Evolutionary conservation across 1,140 invertebrate species (phyloP).

Genomic region (Orchesella cincta): DNA sequence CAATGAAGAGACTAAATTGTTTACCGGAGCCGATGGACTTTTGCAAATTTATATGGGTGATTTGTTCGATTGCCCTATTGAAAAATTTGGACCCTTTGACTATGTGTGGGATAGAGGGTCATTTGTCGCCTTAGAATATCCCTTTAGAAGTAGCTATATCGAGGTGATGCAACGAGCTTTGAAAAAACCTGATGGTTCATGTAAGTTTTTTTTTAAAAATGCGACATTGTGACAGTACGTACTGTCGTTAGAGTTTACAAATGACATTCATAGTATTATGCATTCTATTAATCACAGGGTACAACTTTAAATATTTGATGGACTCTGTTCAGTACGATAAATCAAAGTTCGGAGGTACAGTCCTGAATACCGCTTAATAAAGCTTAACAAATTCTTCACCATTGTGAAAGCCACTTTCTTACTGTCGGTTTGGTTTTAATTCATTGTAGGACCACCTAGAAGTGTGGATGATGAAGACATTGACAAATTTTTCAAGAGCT

Average conservation of each 20-base stretch:
- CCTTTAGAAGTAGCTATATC: not conserved
- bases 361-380: too few species aligned
- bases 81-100: conserved; percentile 39
- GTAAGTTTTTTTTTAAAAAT: too few species aligned
- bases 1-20: not conserved
- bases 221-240: too few species aligned
- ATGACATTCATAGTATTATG: too few species aligned
- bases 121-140: conserved; percentile 38
- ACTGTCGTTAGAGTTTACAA: too few species aligned
- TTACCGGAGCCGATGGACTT: conserved; percentile 9
- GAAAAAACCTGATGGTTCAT: conserved; percentile 7
- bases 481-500: conserved; percentile 30
- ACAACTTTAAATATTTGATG: conserved; percentile 41
- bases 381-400: too few species aligned
- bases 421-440: too few species aligned
- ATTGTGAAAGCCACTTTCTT: too few species aligned
- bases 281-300: not conserved
- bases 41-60: conserved; percentile 38
- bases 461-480: conserved; percentile 41
- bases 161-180: conserved; percentile 32
- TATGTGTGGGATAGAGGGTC: conserved; percentile 42
- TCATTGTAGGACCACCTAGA: conserved; percentile 42
- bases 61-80: conserved; percentile 33
- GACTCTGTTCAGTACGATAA: conserved; percentile 45
- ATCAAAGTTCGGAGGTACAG: conserved; percentile 16